phyloP scores from a whole-genome alignment of 2,888 invertebrate genomes.

The Drosophila diplacantha region DNA sequence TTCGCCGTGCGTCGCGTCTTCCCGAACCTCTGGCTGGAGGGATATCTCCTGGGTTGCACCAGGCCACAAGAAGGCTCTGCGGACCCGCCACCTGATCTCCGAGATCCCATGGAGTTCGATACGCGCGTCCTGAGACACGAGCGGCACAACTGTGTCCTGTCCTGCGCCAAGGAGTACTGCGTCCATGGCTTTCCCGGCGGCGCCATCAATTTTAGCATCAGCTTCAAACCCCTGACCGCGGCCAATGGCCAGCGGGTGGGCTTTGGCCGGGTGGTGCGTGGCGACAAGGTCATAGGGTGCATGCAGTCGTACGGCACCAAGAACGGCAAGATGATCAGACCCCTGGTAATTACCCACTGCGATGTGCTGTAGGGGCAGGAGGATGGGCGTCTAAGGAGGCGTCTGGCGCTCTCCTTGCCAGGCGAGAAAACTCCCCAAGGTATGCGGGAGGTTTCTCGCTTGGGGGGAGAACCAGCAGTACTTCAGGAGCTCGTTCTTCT shows the following conservation, averaged over 20 bases:
- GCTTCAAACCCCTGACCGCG: constrained; percentile 61
- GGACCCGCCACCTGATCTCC: background rate
- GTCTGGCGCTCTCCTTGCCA: background rate
- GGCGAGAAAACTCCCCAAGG: background rate
- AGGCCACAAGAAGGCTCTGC: background rate
- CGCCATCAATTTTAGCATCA: constrained; percentile 61
- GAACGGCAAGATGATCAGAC: constrained; percentile 63
- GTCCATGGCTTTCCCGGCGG: constrained; percentile 33
- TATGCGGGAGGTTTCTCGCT: background rate
- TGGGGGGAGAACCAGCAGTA: background rate
- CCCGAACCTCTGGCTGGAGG: constrained; percentile 67
- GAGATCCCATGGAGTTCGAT: constrained; percentile 50
- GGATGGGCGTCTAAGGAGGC: background rate
- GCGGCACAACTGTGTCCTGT: constrained; percentile 38
- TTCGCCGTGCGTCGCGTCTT: constrained; percentile 54
- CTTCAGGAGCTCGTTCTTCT: background rate
- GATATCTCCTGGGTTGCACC: constrained; percentile 31
- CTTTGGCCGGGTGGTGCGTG: constrained; percentile 67
- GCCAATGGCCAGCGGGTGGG: constrained; percentile 69
- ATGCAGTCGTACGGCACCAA: constrained; percentile 64
- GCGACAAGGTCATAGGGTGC: constrained; percentile 53
- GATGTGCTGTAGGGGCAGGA: constrained; percentile 39
- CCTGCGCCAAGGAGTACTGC: constrained; percentile 44
- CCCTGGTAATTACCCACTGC: constrained; percentile 57
- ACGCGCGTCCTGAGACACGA: constrained; percentile 50